phyloP scores from a whole-genome alignment of 2,113 vertebrate genomes.

The Chitala chitala region DNA sequence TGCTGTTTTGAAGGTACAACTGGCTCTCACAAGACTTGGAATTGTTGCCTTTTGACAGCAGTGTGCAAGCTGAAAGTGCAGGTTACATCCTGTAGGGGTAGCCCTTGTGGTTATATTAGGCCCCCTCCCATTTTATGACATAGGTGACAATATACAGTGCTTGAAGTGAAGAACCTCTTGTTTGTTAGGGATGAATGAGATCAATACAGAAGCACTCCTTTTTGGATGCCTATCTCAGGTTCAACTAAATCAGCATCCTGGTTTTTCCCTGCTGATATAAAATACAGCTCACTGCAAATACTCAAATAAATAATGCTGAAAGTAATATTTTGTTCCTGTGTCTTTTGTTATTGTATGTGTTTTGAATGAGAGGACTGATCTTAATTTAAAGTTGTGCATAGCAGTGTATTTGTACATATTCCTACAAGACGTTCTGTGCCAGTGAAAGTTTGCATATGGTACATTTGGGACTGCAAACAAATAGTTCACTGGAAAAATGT shows the following conservation, averaged over 20 bases:
- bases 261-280: slow-evolving; percentile 58
- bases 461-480: too few species aligned
- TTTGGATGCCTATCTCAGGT: slow-evolving; percentile 67
- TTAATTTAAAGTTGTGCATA: too few species aligned
- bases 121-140: not conserved
- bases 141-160: not conserved
- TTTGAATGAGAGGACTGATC: too few species aligned
- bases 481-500: too few species aligned
- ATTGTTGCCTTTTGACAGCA: not conserved
- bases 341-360: slow-evolving; percentile 38
- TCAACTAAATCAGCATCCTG: slow-evolving; percentile 63
- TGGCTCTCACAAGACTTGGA: not conserved
- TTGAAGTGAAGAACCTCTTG: slow-evolving; percentile 46
- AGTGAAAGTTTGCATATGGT: too few species aligned
- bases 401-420: not conserved
- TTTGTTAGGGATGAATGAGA: slow-evolving; percentile 20
- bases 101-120: not conserved
- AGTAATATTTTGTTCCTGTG: slow-evolving; percentile 45
- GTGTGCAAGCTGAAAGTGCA: not conserved
- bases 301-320: slow-evolving; percentile 52
- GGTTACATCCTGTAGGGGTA: not conserved
- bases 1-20: not conserved
- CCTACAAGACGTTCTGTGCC: too few species aligned
- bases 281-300: slow-evolving; percentile 55
- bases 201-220: slow-evolving; percentile 54